Evolutionary conservation across 2,888 invertebrate genomes (phyloP), one percentile per base, ranked within the genome.

Genomic region (Heliconius ismenius): DNA sequence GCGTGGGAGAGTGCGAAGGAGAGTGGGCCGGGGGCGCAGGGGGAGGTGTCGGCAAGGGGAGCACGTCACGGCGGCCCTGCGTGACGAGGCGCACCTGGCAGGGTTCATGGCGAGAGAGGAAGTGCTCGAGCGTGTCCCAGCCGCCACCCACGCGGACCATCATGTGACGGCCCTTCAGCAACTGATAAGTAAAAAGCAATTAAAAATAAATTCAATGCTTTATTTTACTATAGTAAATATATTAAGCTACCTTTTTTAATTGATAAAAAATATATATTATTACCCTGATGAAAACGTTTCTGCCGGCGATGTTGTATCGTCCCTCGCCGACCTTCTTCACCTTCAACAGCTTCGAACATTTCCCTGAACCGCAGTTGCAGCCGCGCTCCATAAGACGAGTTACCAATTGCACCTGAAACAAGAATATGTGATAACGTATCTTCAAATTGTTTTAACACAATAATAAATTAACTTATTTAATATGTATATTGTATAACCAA

Each of bases 91-190:
- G 94, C 92, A 96, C 96, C 96, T 97, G 97, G 91, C 97, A 97
- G 65, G 98, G 98, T 90, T 97, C 97, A 93, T 98, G 98, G 80
- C 98, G 96, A 84, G 96, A 96, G 87, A 98, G 95, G 95, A 98
- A 98, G 94, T 98, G 98, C 90, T 98, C 98, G 89, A 98, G 93
- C 26, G 98, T 98, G 94, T 98, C 98, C 98, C 98, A 98, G 81
- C 98, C 98, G 81, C 98, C 98, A 79, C 98, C 98, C 73, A 98
- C 98, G 84, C 98, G 96, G 77, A 98, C 98, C 98, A 98, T 98
- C 96, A 98, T 98, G 95, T 98, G 98, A n/a, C 97, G 96, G 73
- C 97, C 98, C 90, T 98, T 98, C 87, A 98, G 95, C 87, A 98
- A 90, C 98, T 98, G 95, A 7, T 91, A 58, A 26, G 18, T 43